Evolutionary conservation across 1,140 invertebrate genomes (phyloP), one percentile per base, ranked within the genome.

Genomic region (Drosophila quadrilineata): DNA sequence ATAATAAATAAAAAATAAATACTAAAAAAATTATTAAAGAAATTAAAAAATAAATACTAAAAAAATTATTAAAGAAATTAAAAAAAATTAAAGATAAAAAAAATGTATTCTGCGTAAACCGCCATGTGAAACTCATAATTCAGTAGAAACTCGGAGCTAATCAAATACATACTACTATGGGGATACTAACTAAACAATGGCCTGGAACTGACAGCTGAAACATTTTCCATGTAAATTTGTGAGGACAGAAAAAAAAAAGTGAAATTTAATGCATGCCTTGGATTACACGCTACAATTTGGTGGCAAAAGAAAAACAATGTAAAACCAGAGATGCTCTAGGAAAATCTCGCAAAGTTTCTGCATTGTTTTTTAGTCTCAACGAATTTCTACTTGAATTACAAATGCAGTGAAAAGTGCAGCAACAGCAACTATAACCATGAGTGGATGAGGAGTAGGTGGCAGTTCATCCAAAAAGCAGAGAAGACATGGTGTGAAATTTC

Each of bases 351-450:
- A 24, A 38, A 33, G 49, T 48, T 33, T 43, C 26, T 8, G 19
- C n/a, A n/a, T 19, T 49, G 62, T 45, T 29, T 50, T 63, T 68
- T n/a, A n/a, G 65, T 60, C 35, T 49, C 22, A 58, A 50, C 35
- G 35, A 52, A 58, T 74, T 84, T 85, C 54, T 64, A 84, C 69
- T 82, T 54, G 65, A 71, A 64, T 76, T 76, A 74, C 77, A 65
- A 49, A 65, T 68, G 48, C 38, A 63, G 29, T 50, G 40, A 57
- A 77, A 67, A 71, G 63, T 68, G 14, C 63, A 48, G 33, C 26
- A 9, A 19, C n/a, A 19, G n/a, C 24, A 16, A 2, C n/a, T n/a
- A n/a, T n/a, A n/a, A n/a, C n/a, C n/a, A n/a, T n/a, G n/a, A n/a
- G n/a, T n/a, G n/a, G n/a, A 29, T 8, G 6, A 1, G 9, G 33